Base-by-base conservation (phyloP, 2,888 invertebrate genomes). In the Sinohyriopsis cumingii region DNA sequence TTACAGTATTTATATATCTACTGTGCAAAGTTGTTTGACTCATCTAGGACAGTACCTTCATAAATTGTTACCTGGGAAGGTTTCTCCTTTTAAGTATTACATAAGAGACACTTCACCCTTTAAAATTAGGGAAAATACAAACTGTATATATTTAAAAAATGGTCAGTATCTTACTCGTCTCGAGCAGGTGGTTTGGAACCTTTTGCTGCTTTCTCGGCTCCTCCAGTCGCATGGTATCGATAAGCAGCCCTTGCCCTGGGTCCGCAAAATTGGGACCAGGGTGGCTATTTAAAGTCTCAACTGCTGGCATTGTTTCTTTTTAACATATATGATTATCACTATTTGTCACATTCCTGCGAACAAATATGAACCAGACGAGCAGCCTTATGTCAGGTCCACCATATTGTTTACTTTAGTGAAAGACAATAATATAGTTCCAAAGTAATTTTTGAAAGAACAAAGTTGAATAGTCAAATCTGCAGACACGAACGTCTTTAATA, bases 201-300 rank as follows among this genome's bases (percentile, higher is more conserved):
- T 77, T 77, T 60, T 78, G 75, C 20, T 73, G 71, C 76, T 86
- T 84, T 62, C 79, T 76, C 4, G 87, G 84, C 72, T 88, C 88
- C 33, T 87, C 86, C 28, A 86, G 72, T 73, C 87, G 82, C 80
- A 86, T 82, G 3, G 83, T 86, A 64, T 86, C 85, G n/a, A 87
- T 77, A 54, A 87, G 71, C 28, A 84, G 71, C 20, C 79, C 80
- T 24, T 75, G 67, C 59, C 67, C 71, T 60, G 72, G 74, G 24
- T 65, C 67, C 22, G 71, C 69, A 20, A 70, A 55, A 12, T 67
- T 66, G 19, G 69, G 75, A 24, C 79, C 22, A 63, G 80, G 83
- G 70, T 78, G 76, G 71, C 82, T 76, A 24, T 67, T 76, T 65
- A 80, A 68, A 18, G 79, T 75, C 54, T 74, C 78, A 25, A 80